phyloP scores from a whole-genome alignment of 2,113 vertebrate genomes.

The Pontoporia blainvillei region DNA sequence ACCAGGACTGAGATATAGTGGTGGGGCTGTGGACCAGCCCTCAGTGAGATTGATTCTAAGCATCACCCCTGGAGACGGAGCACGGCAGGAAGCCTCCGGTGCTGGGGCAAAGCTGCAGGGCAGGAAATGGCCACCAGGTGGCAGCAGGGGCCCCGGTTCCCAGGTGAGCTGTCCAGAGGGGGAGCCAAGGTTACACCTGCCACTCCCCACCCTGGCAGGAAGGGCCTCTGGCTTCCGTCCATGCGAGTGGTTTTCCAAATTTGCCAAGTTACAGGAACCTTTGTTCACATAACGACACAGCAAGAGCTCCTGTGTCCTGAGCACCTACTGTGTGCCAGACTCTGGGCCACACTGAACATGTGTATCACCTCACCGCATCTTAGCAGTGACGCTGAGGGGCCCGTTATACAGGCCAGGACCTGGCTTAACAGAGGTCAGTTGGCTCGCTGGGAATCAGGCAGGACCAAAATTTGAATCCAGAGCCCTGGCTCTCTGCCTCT shows the following conservation, averaged over 20 bases:
- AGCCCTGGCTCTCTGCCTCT: background rate
- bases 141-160: constrained; percentile 65
- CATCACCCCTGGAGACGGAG: background rate
- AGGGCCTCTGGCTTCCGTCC: background rate
- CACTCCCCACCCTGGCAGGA: background rate
- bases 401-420: background rate
- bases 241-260: background rate
- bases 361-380: background rate
- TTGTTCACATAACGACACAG: background rate
- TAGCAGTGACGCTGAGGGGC: background rate
- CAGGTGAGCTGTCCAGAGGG: background rate
- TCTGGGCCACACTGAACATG: background rate
- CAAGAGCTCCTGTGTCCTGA: background rate
- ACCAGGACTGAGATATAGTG: background rate
- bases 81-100: accelerated
- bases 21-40: background rate
- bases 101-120: background rate
- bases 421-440: background rate
- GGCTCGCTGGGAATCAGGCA: background rate
- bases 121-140: constrained; percentile 72
- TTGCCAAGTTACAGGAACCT: background rate
- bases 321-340: background rate
- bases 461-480: background rate
- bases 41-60: background rate
- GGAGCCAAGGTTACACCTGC: background rate